phyloP scores from a whole-genome alignment of 2,797 vertebrate genomes.

The Mastacembelus armatus region DNA sequence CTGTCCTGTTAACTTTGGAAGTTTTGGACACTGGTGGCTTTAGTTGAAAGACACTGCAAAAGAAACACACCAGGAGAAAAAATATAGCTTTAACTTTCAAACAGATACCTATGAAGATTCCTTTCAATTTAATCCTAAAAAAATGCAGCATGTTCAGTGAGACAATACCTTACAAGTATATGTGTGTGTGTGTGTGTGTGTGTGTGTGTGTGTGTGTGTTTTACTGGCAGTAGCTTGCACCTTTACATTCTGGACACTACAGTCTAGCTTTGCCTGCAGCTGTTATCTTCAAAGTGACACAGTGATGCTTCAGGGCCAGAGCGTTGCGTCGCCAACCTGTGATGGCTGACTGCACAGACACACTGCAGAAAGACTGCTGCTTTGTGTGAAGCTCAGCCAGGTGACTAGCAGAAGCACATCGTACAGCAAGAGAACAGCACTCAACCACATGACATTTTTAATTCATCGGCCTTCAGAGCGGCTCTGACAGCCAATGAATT shows the following conservation, averaged over 20 bases:
- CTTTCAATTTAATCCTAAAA: slow-evolving; percentile 33
- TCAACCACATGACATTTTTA: slow-evolving; percentile 29
- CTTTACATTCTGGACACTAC: slow-evolving; percentile 52
- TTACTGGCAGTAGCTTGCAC: slow-evolving; percentile 59
- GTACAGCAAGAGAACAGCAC: slow-evolving; percentile 16
- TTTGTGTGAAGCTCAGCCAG: slow-evolving; percentile 53
- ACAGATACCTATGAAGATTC: slow-evolving; percentile 47
- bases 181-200: neutral
- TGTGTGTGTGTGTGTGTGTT: neutral
- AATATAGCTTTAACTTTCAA: slow-evolving; percentile 50
- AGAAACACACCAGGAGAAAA: slow-evolving; percentile 50
- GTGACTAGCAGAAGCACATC: slow-evolving; percentile 25
- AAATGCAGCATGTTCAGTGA: slow-evolving; percentile 6
- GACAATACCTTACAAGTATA: slow-evolving; percentile 25
- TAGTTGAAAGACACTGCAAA: slow-evolving; percentile 33
- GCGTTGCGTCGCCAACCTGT: slow-evolving; percentile 54
- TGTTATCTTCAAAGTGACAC: slow-evolving; percentile 79
- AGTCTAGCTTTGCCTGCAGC: slow-evolving; percentile 60
- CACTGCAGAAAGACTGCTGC: slow-evolving; percentile 22
- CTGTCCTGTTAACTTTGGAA: slow-evolving; percentile 57
- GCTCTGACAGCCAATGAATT: neutral
- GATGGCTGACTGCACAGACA: slow-evolving; percentile 45
- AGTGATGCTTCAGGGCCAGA: slow-evolving; percentile 58
- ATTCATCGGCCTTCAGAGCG: neutral
- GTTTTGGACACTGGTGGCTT: slow-evolving; percentile 59